Base-by-base conservation (phyloP, 2,797 vertebrate species). In the Emys orbicularis region DNA sequence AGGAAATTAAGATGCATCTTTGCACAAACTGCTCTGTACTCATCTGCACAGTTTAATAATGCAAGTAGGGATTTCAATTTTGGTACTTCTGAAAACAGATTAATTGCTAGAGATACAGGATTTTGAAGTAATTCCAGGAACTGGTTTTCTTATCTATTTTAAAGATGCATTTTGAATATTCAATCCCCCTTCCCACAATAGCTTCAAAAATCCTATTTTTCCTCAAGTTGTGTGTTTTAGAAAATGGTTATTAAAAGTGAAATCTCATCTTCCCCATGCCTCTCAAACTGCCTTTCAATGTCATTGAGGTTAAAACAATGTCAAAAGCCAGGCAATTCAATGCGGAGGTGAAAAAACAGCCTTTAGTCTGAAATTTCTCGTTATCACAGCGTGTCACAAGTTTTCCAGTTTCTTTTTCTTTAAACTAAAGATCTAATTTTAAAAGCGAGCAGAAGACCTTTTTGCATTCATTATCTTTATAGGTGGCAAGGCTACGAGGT, bases 401-500 rank as follows among this genome's bases (percentile, higher is more conserved):
- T 96, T 96, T 93, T 81, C 91, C 79, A 68, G 86, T 92, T 92
- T 86, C 95, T 96, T 96, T 94, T 97, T 92, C 94, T 96, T 97
- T 97, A 96, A 97, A 93, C 91, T 65, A 72, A 97, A 95, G 47
- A 94, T 97, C 97, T 94, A 31, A 97, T 98, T 97, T 97, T 97
- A 96, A 97, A 96, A 95, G 95, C 79, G 54, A 95, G 93, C 96
- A 91, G 95, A 97, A 94, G 93, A 90, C 94, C 95, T 84, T 95
- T 98, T 97, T 96, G 96, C 96, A 98, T 98, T 97, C 97, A 97
- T 98, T 98, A 98, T 97, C 97, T 97, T 98, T 97, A 95, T 97
- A 98, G 97, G 97, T 98, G 97, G 97, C 97, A 97, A 97, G 97
- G 97, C 97, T 97, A 98, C 97, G 97, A 97, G 97, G 97, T 95